A percentile compares a stretch with the other conserved stretches of the same genome.
Conservation (phyloP, 1,140 invertebrate genomes). For the Nasonia giraulti region DNA sequence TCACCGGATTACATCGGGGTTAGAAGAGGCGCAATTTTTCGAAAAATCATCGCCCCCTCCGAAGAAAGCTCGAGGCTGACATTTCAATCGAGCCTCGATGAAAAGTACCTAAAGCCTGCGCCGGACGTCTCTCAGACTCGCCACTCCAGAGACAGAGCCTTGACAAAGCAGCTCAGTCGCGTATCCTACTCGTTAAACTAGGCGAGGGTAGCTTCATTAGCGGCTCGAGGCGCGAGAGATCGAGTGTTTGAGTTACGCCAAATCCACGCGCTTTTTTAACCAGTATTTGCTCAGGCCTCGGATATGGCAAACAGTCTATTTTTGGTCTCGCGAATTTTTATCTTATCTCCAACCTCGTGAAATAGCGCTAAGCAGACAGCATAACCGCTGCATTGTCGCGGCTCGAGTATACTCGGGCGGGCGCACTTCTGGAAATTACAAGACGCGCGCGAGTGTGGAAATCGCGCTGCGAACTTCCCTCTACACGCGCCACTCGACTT, state of each 20-base stretch:
- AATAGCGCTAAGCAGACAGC: not conserved
- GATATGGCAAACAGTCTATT: constrained; percentile 7
- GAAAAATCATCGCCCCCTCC: not conserved
- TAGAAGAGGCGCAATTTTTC: not conserved
- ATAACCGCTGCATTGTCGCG: not conserved
- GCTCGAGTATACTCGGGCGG: not conserved
- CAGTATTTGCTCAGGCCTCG: constrained; percentile 42
- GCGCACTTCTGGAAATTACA: not conserved
- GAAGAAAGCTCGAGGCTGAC: constrained; percentile 7
- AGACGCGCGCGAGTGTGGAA: not conserved
- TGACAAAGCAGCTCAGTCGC: not conserved
- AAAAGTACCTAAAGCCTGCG: constrained; percentile 4
- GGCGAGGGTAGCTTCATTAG: constrained; percentile 34
- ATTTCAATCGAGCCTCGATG: not conserved
- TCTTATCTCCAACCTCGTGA: not conserved
- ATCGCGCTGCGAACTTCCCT: not conserved
- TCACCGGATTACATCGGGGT: no score
- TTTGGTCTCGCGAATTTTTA: not conserved
- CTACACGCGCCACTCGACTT: not conserved
- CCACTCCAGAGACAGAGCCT: not conserved
- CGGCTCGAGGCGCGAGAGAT: not conserved
- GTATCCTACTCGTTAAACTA: constrained; percentile 40
- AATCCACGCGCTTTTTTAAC: constrained; percentile 33
- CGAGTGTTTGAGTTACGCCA: constrained; percentile 36
- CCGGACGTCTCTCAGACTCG: not conserved